phyloP scores from a whole-genome alignment of 1,140 invertebrate genomes.

The Pachypsylla venusta region DNA sequence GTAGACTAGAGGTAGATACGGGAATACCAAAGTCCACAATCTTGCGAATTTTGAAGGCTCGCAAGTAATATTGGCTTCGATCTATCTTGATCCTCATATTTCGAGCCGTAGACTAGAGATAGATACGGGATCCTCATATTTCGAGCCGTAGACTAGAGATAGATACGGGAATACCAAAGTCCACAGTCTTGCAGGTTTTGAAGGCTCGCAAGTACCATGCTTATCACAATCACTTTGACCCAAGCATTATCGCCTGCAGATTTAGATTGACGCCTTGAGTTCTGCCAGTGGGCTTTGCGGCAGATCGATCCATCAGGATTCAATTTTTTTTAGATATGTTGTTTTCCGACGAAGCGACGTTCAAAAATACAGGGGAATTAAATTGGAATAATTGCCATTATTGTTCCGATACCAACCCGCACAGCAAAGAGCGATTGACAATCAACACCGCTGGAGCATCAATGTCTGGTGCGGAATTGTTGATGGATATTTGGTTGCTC shows the following conservation, averaged over 20 bases:
- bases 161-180: too few relatives aligned
- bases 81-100: too few relatives aligned
- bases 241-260: neutral
- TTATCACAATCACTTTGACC: neutral
- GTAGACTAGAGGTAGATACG: too few relatives aligned
- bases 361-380: slow-evolving; percentile 7
- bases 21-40: too few relatives aligned
- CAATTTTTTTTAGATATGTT: neutral
- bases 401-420: slow-evolving; percentile 12
- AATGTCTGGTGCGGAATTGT: slow-evolving; percentile 22
- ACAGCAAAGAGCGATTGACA: slow-evolving; percentile 9
- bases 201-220: neutral
- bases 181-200: too few relatives aligned
- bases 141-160: too few relatives aligned
- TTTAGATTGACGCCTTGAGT: neutral
- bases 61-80: too few relatives aligned
- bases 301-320: neutral
- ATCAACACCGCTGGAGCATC: slow-evolving; percentile 20
- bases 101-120: too few relatives aligned
- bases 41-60: neutral
- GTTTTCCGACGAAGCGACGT: slow-evolving; percentile 13
- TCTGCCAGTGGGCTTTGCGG: too few relatives aligned
- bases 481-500: slow-evolving; percentile 24
- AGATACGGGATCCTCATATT: too few relatives aligned
- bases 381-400: slow-evolving; percentile 17